phyloP scores from a whole-genome alignment of 2,113 vertebrate genomes.

The Petaurus breviceps region DNA sequence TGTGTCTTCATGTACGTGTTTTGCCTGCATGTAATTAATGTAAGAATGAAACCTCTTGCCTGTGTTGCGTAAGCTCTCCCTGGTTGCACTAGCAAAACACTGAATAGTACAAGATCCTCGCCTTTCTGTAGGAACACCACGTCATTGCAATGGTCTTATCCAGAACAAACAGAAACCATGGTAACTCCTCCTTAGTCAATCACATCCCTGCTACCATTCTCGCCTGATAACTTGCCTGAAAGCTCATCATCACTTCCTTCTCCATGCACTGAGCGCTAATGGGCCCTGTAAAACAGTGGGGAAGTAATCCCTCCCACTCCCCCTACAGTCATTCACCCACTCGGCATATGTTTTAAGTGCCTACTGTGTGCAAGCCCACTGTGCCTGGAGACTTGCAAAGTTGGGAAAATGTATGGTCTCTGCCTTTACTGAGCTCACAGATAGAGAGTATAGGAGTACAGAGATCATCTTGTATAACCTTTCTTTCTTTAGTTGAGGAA shows the following conservation, averaged over 20 bases:
- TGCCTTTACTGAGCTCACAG: not conserved
- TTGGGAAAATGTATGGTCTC: not conserved
- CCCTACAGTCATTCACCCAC: not conserved
- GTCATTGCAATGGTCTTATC: not conserved
- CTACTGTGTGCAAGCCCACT: not conserved
- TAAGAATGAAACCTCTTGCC: not conserved
- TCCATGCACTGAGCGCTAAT: not conserved
- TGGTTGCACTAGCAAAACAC: not conserved
- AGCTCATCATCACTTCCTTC: not conserved
- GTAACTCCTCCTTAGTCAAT: slow-evolving; percentile 7
- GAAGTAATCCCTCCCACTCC: not conserved
- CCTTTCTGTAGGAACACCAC: not conserved
- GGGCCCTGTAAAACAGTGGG: not conserved
- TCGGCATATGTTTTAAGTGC: not conserved
- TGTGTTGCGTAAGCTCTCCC: not conserved
- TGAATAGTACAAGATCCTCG: not conserved
- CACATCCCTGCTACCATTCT: not conserved
- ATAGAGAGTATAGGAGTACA: not conserved
- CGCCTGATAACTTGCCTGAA: not conserved
- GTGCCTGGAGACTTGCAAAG: not conserved
- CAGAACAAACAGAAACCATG: slow-evolving; percentile 19
- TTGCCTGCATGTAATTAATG: not conserved
- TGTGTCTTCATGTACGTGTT: not conserved
- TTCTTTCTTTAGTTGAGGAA: not conserved
- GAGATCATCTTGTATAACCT: not conserved